Conservation (phyloP, 2,797 vertebrate genomes). For the Urocyon cinereoargenteus region DNA sequence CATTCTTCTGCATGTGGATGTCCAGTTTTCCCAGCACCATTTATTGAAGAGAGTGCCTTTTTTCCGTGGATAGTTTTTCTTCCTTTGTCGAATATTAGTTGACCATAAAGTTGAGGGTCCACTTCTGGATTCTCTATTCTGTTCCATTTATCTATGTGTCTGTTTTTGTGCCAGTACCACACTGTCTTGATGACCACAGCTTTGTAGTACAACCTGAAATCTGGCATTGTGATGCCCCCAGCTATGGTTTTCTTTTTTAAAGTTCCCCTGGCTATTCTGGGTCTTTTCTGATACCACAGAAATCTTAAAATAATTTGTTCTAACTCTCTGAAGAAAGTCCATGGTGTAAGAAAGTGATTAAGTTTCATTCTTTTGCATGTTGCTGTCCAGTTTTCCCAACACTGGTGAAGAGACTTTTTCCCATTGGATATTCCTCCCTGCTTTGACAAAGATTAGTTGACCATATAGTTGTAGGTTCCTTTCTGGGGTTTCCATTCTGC, state of each 20-base stretch:
- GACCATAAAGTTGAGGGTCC: not conserved
- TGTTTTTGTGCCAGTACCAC: not conserved
- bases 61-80: not conserved
- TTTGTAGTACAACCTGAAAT: not conserved
- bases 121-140: not conserved
- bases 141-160: not conserved
- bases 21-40: not conserved
- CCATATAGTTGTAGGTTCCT: not conserved
- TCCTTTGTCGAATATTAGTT: not conserved
- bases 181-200: not conserved
- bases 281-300: too few relatives aligned
- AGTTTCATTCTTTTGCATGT: not conserved
- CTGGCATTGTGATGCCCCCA: not conserved
- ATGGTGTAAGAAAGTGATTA: not conserved
- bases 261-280: too few relatives aligned
- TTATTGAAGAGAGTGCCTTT: not conserved
- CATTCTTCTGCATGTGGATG: not conserved
- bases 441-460: not conserved
- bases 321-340: too few relatives aligned
- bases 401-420: not conserved
- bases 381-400: not conserved
- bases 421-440: not conserved
- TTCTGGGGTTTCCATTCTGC: not conserved
- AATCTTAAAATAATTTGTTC: too few relatives aligned
- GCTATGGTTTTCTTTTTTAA: not conserved